Base-by-base conservation (phyloP, 2,888 invertebrate species). In the Orthonevra nobilis region DNA sequence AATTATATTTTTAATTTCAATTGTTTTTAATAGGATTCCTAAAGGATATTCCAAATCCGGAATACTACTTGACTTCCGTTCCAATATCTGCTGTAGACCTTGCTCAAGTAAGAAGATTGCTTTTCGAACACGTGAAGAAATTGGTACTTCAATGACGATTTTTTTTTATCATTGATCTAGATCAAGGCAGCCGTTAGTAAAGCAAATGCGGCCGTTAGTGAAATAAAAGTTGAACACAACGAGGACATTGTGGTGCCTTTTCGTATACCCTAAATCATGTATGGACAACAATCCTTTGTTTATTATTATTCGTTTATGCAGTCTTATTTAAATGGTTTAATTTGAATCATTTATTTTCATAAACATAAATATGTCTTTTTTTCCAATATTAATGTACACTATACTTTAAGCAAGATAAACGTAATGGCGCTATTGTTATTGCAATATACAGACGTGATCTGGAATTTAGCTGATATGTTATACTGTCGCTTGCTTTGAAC, bases 161-260 rank as follows among this genome's bases (percentile, higher is more conserved):
- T n/a, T n/a, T n/a, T n/a, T 32, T 17, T 38, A 20, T 54, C 38
- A 82, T 79, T 82, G 68, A 82, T 90, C 90, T 77, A 96, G 96
- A 94, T 96, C 85, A 92, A 91, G 69, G 90, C 90, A 79, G 91
- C 93, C 54, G 91, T 95, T 32, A 92, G 91, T 83, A 92, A 93
- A 86, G 94, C 94, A 2, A 92, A 93, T 10, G 89, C 91, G 23
- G 95, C 95, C 50, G 91, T 96, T 77, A 91, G 91, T 10, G 94
- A 95, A 82, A 92, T 97, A n/a, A 92, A 93, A 85, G 94, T 97
- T 64, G 94, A 95, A 85, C 96, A 97, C 85, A 95, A 94, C 86
- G 97, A 97, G 87, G 96, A 96, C 84, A 89, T 97, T 83, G 96
- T 97, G 73, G 96, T 97, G 58, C 95, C 96, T 6, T 97, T 97